phyloP scores from a whole-genome alignment of 2,797 vertebrate species.

The Sebastes trivittatus region DNA sequence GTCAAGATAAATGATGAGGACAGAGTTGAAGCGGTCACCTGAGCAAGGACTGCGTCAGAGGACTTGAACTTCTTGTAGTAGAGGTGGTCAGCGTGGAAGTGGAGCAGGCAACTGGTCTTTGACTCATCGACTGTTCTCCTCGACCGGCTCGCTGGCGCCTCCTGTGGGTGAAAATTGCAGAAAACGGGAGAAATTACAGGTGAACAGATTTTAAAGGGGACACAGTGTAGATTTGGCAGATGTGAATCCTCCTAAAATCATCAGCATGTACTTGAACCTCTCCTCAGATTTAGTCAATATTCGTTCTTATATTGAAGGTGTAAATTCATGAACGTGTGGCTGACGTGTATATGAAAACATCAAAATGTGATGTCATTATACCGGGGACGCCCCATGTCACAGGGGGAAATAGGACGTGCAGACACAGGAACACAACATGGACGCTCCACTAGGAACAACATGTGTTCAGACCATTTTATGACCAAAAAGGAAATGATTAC shows the following conservation, averaged over 20 bases:
- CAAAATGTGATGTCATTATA: slow-evolving; percentile 1
- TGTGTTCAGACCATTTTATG: slow-evolving; percentile 70
- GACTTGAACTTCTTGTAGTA: slow-evolving; percentile 84
- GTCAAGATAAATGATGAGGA: neutral
- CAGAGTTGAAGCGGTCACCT: slow-evolving; percentile 71
- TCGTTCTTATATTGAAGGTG: neutral
- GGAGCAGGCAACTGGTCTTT: slow-evolving; percentile 84
- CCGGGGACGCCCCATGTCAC: neutral
- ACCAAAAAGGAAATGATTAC: slow-evolving; percentile 56
- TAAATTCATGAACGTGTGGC: neutral
- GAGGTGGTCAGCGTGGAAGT: slow-evolving; percentile 81
- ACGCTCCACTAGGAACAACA: slow-evolving; percentile 47
- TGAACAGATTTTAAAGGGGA: neutral
- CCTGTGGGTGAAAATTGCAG: slow-evolving; percentile 61
- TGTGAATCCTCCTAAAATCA: neutral
- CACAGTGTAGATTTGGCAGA: neutral
- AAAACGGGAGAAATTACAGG: neutral
- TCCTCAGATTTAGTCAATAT: neutral
- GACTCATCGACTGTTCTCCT: slow-evolving; percentile 78
- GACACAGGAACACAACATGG: slow-evolving; percentile 12
- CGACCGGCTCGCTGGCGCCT: slow-evolving; percentile 56
- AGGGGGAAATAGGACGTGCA: neutral
- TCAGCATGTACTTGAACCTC: neutral
- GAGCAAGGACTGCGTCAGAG: slow-evolving; percentile 82
- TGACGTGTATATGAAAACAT: neutral